Conservation (phyloP, 2,888 invertebrate species). For the Leucozona laternaria region DNA sequence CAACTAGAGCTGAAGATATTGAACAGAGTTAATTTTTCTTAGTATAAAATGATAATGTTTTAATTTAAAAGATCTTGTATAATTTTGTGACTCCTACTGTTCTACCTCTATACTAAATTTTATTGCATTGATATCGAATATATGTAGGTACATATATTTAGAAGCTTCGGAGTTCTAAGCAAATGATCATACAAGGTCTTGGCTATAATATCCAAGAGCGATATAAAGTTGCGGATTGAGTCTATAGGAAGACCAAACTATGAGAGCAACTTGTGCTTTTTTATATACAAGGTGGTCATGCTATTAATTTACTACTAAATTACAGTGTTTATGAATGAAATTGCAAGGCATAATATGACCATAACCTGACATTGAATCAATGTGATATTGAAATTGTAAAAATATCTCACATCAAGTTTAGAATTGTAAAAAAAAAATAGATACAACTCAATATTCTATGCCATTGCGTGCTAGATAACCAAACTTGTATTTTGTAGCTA, state of each 20-base stretch:
- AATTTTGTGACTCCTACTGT: background rate
- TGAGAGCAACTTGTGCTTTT: slow-evolving; percentile 1
- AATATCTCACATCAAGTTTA: slow-evolving; percentile 18
- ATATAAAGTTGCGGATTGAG: background rate
- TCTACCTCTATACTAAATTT: too few species aligned
- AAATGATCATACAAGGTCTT: slow-evolving; percentile 8
- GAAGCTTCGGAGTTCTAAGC: slow-evolving; percentile 1
- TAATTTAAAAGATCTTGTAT: too few species aligned
- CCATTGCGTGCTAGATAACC: slow-evolving; percentile 22
- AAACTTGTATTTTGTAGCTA: background rate
- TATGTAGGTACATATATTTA: background rate
- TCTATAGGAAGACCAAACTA: background rate
- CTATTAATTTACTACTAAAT: slow-evolving; percentile 1
- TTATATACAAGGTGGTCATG: slow-evolving; percentile 9
- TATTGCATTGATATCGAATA: slow-evolving; percentile 2
- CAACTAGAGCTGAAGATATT: too few species aligned
- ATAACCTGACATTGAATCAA: slow-evolving; percentile 47
- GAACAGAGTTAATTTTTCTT: too few species aligned
- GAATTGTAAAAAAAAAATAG: background rate
- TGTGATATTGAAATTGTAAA: slow-evolving; percentile 19
- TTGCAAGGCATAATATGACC: slow-evolving; percentile 35
- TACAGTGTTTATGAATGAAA: slow-evolving; percentile 37
- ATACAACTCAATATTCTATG: background rate
- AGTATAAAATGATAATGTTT: too few species aligned
- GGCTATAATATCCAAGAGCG: background rate